Evolutionary conservation across 2,888 invertebrate genomes (phyloP).

Genomic region (Nomada goodeniana): DNA sequence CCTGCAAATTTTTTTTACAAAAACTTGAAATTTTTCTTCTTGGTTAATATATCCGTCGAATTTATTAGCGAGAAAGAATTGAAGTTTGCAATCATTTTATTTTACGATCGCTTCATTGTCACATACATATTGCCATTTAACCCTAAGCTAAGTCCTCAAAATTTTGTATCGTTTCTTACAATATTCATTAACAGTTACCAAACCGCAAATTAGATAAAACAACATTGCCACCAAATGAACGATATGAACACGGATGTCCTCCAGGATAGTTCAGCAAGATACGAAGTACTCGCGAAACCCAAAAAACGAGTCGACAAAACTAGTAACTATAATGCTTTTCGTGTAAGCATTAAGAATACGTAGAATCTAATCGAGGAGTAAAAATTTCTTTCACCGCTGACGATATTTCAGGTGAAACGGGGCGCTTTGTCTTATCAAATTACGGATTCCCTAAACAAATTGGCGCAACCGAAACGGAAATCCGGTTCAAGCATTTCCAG

Average conservation of each 20-base stretch:
- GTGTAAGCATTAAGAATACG: conserved; percentile 36
- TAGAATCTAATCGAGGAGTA: neutral
- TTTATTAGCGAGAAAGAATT: conserved; percentile 15
- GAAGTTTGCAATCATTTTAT: conserved; percentile 33
- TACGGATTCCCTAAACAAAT: conserved; percentile 66
- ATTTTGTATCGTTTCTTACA: neutral
- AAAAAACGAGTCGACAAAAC: conserved; percentile 58
- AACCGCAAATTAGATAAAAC: conserved; percentile 2
- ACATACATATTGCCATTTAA: conserved; percentile 31
- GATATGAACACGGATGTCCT: conserved; percentile 58
- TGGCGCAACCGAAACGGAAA: conserved; percentile 62
- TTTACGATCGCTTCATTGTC: conserved; percentile 25
- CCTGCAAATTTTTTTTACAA: neutral
- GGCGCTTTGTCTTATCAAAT: conserved; percentile 67
- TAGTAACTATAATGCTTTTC: conserved; percentile 44
- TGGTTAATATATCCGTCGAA: conserved; percentile 3
- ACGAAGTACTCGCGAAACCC: conserved; percentile 63
- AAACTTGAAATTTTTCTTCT: conserved; percentile 40
- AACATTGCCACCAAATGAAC: conserved; percentile 22
- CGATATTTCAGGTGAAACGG: conserved; percentile 64
- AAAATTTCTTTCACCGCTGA: no score
- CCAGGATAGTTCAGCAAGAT: conserved; percentile 47
- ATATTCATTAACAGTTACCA: neutral
- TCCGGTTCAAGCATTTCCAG: neutral
- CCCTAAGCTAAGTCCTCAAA: conserved; percentile 17